Evolutionary conservation across 2,888 invertebrate species (phyloP).

Genomic region (Dynastes tityus): DNA sequence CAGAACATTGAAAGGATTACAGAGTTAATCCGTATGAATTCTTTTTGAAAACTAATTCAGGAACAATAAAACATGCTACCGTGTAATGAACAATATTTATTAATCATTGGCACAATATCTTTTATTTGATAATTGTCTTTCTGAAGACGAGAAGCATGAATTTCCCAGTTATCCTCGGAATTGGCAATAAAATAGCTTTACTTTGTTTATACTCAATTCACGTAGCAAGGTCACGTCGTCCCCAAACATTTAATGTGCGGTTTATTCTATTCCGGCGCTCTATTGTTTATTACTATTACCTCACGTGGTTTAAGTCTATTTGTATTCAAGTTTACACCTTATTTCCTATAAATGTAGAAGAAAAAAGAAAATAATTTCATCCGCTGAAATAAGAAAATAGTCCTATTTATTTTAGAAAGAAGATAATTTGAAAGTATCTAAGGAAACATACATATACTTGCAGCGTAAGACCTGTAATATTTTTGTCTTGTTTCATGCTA

Average conservation of each 20-base stretch:
- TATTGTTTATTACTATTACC: neutral
- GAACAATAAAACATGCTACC: too few species aligned
- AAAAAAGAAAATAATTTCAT: conserved; percentile 7
- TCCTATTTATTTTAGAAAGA: neutral
- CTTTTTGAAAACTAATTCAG: too few species aligned
- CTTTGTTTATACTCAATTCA: too few species aligned
- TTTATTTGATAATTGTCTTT: too few species aligned
- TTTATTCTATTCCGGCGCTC: neutral
- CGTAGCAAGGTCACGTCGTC: neutral
- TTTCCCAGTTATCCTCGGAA: too few species aligned
- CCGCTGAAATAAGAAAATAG: conserved; percentile 4
- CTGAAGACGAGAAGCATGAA: too few species aligned
- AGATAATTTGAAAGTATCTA: neutral
- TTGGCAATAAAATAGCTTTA: too few species aligned
- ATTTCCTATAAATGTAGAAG: neutral
- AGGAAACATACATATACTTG: conserved; percentile 4
- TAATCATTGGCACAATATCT: too few species aligned
- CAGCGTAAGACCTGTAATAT: neutral
- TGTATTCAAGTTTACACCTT: neutral
- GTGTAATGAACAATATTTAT: too few species aligned
- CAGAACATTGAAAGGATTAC: too few species aligned
- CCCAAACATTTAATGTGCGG: neutral
- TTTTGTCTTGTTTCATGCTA: neutral
- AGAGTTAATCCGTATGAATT: too few species aligned
- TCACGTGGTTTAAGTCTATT: neutral